Evolutionary conservation across 1,140 invertebrate genomes (phyloP).

Genomic region (Drosophila pallidifrons): DNA sequence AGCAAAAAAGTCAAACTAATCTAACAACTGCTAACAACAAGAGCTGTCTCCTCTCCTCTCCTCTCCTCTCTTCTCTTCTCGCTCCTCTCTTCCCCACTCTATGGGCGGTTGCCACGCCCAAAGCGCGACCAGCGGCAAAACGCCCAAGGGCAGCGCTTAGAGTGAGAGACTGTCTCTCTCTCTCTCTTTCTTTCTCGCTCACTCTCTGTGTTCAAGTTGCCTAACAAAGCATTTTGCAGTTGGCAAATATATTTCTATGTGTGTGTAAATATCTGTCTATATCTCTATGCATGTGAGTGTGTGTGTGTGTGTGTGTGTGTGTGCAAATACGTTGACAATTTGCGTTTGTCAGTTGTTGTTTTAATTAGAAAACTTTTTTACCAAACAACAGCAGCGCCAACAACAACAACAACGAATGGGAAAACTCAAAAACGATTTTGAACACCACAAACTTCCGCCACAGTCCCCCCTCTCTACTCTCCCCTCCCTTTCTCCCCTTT

Average conservation of each 20-base stretch:
- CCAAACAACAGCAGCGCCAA: conserved; percentile 60
- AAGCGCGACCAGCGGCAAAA: conserved; percentile 46
- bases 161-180: neutral
- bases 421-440: conserved; percentile 79
- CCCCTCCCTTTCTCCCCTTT: neutral
- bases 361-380: conserved; percentile 83
- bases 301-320: conserved; percentile 30
- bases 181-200: neutral
- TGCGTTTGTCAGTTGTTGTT: conserved; percentile 81
- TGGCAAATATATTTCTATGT: conserved; percentile 64
- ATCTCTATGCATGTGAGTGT: conserved; percentile 11
- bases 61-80: too few species aligned
- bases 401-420: conserved; percentile 41
- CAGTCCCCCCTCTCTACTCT: neutral
- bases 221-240: conserved; percentile 78
- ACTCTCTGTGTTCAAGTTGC: conserved; percentile 56
- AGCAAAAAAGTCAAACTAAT: conserved; percentile 80
- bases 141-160: conserved; percentile 28
- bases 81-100: neutral
- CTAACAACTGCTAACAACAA: conserved; percentile 80
- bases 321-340: conserved; percentile 71
- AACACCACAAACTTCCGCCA: conserved; percentile 63
- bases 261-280: conserved; percentile 11
- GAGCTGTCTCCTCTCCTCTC: conserved; percentile 19
- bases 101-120: neutral